These are phyloP conservation scores for Chromoteleia sp. DNA, from an alignment of 2,888 invertebrate genomes.

Conservation along the genomic window DNA sequence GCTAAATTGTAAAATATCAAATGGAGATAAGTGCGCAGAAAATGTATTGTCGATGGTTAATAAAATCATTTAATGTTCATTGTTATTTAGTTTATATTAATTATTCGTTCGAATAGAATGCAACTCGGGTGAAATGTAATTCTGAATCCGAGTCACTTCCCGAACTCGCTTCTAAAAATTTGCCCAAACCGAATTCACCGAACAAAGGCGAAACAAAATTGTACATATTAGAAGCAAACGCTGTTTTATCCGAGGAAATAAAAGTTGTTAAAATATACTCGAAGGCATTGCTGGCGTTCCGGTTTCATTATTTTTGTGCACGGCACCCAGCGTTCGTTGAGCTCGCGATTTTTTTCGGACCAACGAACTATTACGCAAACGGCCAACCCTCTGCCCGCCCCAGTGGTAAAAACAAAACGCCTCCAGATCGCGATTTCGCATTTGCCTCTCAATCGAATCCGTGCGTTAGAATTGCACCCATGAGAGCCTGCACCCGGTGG, in stretches of 20 bases:
- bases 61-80: no score
- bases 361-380: slow-evolving; percentile 83
- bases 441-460: slow-evolving; percentile 78
- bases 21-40: no score
- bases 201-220: slow-evolving; percentile 33
- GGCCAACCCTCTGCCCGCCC: slow-evolving; percentile 83
- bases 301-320: slow-evolving; percentile 54
- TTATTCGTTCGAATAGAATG: no score
- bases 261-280: slow-evolving; percentile 44
- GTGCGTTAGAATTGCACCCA: slow-evolving; percentile 75
- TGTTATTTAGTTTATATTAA: no score
- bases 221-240: slow-evolving; percentile 23
- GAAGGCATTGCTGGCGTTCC: slow-evolving; percentile 19
- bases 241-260: slow-evolving; percentile 44
- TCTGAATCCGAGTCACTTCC: no score
- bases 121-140: no score
- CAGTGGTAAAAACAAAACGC: slow-evolving; percentile 83
- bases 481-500: slow-evolving; percentile 76
- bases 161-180: slow-evolving; percentile 20
- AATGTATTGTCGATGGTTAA: no score
- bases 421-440: slow-evolving; percentile 78
- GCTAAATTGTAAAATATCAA: no score
- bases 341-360: slow-evolving; percentile 77
- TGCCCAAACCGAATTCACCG: not conserved
- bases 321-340: slow-evolving; percentile 50